Conservation (phyloP, 2,888 invertebrate species). For the Amphipoea oculea region DNA sequence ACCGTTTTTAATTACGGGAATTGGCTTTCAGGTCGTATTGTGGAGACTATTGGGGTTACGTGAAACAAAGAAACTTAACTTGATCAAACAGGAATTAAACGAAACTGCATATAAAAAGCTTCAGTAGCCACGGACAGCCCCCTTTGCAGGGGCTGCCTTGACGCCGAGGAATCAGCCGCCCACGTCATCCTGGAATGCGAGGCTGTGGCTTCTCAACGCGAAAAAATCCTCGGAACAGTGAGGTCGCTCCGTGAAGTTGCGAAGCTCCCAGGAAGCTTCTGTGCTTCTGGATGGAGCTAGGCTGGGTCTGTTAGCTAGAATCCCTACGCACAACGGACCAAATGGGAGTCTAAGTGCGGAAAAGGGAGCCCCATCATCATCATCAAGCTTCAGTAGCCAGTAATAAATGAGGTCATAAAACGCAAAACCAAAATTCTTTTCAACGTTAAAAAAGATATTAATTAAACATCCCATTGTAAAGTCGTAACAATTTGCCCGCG, state of each 20-base stretch:
- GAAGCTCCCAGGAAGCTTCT: no score
- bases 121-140: not conserved
- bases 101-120: not conserved
- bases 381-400: not conserved
- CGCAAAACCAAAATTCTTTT: not conserved
- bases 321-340: no score
- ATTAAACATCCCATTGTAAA: slow-evolving; percentile 6
- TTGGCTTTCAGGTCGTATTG: not conserved
- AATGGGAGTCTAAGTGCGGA: no score
- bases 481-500: slow-evolving; percentile 31
- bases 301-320: no score
- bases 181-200: no score
- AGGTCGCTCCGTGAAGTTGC: no score
- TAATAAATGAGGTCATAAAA: not conserved
- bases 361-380: no score
- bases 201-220: no score
- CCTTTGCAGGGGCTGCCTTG: no score
- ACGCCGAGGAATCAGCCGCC: no score
- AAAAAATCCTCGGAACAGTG: no score
- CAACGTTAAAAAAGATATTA: not conserved
- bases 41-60: not conserved
- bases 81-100: not conserved
- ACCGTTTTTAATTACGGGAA: not conserved
- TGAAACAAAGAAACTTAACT: not conserved
- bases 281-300: no score